phyloP scores from a whole-genome alignment of 2,113 vertebrate genomes.

The Antigone vipio region DNA sequence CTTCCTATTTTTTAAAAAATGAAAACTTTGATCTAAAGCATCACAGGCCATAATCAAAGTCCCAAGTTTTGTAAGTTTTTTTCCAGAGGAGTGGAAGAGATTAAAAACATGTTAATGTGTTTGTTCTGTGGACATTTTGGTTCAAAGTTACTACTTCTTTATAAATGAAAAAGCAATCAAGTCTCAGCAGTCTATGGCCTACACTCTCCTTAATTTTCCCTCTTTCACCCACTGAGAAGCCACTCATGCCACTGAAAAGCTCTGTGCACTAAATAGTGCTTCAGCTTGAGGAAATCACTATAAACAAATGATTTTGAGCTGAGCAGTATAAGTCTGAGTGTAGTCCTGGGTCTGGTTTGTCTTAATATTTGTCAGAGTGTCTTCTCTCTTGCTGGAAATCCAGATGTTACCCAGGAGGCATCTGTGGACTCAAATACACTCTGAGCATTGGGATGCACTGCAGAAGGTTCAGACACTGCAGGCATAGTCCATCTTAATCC shows the following conservation, averaged over 20 bases:
- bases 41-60: not conserved
- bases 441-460: fast-evolving
- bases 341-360: not conserved
- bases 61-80: not conserved
- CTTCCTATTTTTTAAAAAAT: not conserved
- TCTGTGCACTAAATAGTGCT: not conserved
- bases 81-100: not conserved
- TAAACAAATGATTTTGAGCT: not conserved
- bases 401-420: not conserved
- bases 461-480: not conserved
- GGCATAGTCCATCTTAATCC: not conserved
- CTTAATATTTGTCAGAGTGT: not conserved
- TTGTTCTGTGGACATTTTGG: not conserved
- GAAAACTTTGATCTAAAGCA: not conserved
- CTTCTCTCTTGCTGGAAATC: not conserved
- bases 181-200: not conserved
- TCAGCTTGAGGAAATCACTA: not conserved
- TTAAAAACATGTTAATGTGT: not conserved
- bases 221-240: not conserved
- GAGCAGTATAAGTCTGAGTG: not conserved
- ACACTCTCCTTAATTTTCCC: not conserved
- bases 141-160: not conserved
- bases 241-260: not conserved
- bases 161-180: not conserved
- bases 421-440: not conserved